phyloP scores from a whole-genome alignment of 2,797 vertebrate genomes.

The Channallabes apus region DNA sequence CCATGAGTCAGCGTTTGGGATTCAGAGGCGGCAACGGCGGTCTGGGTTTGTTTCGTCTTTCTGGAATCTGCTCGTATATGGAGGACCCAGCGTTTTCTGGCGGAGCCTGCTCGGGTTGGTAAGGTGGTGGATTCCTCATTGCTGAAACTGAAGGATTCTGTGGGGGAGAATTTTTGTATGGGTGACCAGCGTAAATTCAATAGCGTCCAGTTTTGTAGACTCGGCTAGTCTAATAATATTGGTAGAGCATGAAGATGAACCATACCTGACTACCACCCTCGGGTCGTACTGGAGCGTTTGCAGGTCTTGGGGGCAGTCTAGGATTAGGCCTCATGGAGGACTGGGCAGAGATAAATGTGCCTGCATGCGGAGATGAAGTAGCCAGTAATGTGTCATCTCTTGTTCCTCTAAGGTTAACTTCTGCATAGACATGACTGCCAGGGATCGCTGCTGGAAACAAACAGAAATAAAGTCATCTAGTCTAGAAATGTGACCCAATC shows the following conservation, averaged over 20 bases:
- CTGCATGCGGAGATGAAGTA: conserved; percentile 15
- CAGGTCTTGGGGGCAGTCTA: conserved; percentile 50
- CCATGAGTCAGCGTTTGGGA: conserved; percentile 35
- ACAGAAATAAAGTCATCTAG: neutral
- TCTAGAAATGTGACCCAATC: neutral
- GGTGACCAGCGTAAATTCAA: neutral
- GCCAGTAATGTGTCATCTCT: conserved; percentile 26
- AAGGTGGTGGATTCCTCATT: conserved; percentile 6
- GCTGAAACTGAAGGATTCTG: conserved; percentile 37
- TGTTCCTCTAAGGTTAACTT: conserved; percentile 58
- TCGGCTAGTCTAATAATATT: neutral
- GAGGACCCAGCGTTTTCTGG: conserved; percentile 15
- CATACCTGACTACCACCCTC: neutral
- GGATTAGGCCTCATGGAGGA: conserved; percentile 26
- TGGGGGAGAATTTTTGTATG: neutral
- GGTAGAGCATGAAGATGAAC: too few species aligned
- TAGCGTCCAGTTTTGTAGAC: neutral
- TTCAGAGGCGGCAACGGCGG: conserved; percentile 45
- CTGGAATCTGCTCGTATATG: conserved; percentile 61
- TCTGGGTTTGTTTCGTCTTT: conserved; percentile 41
- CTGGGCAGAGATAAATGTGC: neutral
- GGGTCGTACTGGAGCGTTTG: neutral
- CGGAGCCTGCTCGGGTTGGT: conserved; percentile 20
- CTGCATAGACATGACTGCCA: conserved; percentile 59
- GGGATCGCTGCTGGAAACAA: conserved; percentile 14